Evolutionary conservation across 2,797 vertebrate genomes (phyloP).

Genomic region (Serranus cabrilla): DNA sequence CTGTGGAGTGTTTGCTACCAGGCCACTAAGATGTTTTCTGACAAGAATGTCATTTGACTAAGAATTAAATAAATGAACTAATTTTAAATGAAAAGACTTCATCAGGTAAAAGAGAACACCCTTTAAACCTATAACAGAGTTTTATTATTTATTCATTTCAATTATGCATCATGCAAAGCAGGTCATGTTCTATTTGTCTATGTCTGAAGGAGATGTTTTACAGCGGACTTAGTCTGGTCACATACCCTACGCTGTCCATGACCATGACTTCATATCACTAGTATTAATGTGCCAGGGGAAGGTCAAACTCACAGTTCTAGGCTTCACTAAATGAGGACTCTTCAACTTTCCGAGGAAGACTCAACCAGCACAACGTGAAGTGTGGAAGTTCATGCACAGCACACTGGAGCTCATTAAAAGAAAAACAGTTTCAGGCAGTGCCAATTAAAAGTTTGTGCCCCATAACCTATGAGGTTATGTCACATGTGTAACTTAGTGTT

Average conservation of each 20-base stretch:
- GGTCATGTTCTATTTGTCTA: background rate
- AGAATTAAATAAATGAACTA: background rate
- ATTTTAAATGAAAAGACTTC: background rate
- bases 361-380: background rate
- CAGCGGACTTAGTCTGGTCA: background rate
- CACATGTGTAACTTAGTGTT: constrained; percentile 1
- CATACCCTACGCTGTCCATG: background rate
- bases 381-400: constrained; percentile 25
- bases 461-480: background rate
- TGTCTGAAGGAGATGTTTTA: background rate
- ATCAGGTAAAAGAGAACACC: background rate
- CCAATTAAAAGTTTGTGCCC: constrained; percentile 32
- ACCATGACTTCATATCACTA: constrained; percentile 4
- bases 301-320: constrained; percentile 16
- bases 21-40: background rate
- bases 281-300: background rate
- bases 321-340: constrained; percentile 18
- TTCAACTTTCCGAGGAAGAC: constrained; percentile 1
- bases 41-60: background rate
- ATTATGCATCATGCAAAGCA: background rate
- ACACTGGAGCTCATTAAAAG: constrained; percentile 27
- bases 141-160: background rate
- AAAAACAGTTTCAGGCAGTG: constrained; percentile 2
- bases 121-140: background rate
- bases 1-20: background rate